Evolutionary conservation across 2,888 invertebrate genomes (phyloP).

Genomic region (Cataglyphis albicans): DNA sequence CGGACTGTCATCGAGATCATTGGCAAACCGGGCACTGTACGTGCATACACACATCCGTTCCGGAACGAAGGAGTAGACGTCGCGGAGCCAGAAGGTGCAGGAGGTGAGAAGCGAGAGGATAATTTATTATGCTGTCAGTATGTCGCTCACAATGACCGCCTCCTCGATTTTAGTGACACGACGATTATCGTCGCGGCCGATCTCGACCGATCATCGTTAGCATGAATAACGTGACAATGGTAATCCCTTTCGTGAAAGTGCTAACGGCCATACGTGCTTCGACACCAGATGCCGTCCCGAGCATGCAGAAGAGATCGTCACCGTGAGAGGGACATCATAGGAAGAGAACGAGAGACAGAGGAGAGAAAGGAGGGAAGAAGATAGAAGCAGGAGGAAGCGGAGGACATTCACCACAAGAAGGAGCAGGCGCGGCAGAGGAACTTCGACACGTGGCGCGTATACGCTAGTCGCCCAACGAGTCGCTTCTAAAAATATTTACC

Average conservation of each 20-base stretch:
- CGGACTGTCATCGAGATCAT: slow-evolving; percentile 67
- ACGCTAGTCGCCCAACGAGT: slow-evolving; percentile 65
- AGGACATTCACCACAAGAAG: slow-evolving; percentile 71
- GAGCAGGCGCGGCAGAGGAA: slow-evolving; percentile 62
- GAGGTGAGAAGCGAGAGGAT: slow-evolving; percentile 68
- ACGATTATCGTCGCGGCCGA: slow-evolving; percentile 82
- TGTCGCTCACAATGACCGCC: slow-evolving; percentile 84
- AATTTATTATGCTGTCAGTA: slow-evolving; percentile 85
- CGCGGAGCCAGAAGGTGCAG: not conserved
- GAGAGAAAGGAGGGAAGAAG: slow-evolving; percentile 51
- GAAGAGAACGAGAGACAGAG: slow-evolving; percentile 33
- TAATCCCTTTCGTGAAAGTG: slow-evolving; percentile 81
- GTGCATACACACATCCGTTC: slow-evolving; percentile 42
- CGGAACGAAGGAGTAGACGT: slow-evolving; percentile 29
- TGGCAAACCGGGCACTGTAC: slow-evolving; percentile 54
- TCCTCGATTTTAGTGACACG: slow-evolving; percentile 84
- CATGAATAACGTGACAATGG: slow-evolving; percentile 84
- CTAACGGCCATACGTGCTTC: slow-evolving; percentile 76
- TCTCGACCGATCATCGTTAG: slow-evolving; percentile 84
- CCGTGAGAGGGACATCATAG: slow-evolving; percentile 52
- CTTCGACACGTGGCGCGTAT: slow-evolving; percentile 74
- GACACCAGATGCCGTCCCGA: slow-evolving; percentile 76
- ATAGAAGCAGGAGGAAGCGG: slow-evolving; percentile 36
- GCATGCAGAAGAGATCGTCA: slow-evolving; percentile 71
- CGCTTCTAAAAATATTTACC: slow-evolving; percentile 77